Conservation (phyloP, 30 jellyfish, hydroid and myxozoan genomes). For the Hydractinia echinata region DNA sequence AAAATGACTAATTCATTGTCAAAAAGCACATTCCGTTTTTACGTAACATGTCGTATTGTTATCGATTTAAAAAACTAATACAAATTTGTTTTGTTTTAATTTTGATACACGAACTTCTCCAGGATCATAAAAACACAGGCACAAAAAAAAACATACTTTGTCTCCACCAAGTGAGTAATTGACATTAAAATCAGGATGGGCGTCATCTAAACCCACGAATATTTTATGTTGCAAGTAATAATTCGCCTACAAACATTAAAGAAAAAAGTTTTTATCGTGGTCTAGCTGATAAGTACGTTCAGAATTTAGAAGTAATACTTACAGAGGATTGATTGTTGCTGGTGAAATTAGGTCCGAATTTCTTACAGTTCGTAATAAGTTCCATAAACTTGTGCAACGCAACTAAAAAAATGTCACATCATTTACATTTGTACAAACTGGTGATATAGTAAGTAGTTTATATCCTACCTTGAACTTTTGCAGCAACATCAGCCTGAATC, state of each 20-base stretch:
- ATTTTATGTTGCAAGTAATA: constrained; percentile 74
- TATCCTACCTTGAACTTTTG: constrained; percentile 81
- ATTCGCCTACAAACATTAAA: background rate
- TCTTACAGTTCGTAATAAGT: constrained; percentile 44
- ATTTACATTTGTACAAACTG: background rate
- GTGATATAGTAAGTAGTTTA: background rate
- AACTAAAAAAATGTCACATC: constrained; percentile 31
- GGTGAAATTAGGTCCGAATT: constrained; percentile 23
- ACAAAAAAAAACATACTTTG: constrained; percentile 43
- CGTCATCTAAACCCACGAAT: constrained; percentile 73
- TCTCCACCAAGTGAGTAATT: constrained; percentile 60
- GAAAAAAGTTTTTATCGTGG: too few relatives aligned
- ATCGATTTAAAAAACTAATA: too few relatives aligned
- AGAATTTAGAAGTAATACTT: too few relatives aligned
- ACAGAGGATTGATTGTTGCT: background rate
- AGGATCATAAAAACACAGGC: background rate
- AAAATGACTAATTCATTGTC: too few relatives aligned
- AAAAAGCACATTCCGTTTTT: too few relatives aligned
- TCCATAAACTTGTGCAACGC: constrained; percentile 67
- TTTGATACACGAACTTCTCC: too few relatives aligned
- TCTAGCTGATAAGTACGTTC: too few relatives aligned
- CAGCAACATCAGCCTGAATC: constrained; percentile 72
- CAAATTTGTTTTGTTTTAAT: too few relatives aligned
- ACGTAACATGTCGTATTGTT: too few relatives aligned
- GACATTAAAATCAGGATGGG: constrained; percentile 53